Evolutionary conservation across 1,140 invertebrate genomes (phyloP).

Genomic region (Agrypnia vestita): DNA sequence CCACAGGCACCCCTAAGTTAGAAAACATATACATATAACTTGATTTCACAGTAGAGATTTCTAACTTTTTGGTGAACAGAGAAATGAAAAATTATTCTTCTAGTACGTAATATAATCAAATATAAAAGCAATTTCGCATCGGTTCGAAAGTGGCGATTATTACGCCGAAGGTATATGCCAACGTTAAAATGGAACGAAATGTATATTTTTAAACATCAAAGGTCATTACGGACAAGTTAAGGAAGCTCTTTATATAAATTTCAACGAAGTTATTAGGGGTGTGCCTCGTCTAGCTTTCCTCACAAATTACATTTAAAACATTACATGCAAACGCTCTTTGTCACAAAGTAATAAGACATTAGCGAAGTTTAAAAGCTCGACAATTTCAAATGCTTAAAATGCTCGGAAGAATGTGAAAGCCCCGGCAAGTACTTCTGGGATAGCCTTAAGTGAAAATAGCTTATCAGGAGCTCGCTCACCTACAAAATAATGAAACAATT

Average conservation of each 20-base stretch:
- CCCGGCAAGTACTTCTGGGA: conserved; percentile 13
- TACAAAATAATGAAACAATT: conserved; percentile 52
- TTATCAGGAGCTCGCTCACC: conserved; percentile 57
- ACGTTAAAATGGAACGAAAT: not conserved
- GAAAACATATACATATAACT: too few relatives aligned
- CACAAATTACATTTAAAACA: conserved; percentile 60
- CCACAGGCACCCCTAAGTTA: too few relatives aligned
- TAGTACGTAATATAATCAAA: too few relatives aligned
- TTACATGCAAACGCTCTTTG: conserved; percentile 59
- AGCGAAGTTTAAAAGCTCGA: conserved; percentile 56
- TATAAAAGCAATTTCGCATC: too few relatives aligned
- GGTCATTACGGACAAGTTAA: conserved; percentile 43
- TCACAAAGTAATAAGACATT: conserved; percentile 55
- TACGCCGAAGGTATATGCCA: not conserved
- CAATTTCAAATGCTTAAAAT: conserved; percentile 46
- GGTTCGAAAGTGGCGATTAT: not conserved
- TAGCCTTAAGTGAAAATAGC: conserved; percentile 53
- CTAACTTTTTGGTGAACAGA: too few relatives aligned
- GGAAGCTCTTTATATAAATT: conserved; percentile 44
- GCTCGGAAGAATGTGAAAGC: conserved; percentile 56
- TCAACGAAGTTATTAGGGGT: conserved; percentile 36
- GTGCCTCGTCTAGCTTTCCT: conserved; percentile 42
- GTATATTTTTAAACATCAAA: conserved; percentile 37
- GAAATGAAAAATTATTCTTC: too few relatives aligned
- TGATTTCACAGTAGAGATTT: too few relatives aligned